Base-by-base conservation (phyloP, 2,888 invertebrate genomes). In the Hydrotaea cyrtoneurina region DNA sequence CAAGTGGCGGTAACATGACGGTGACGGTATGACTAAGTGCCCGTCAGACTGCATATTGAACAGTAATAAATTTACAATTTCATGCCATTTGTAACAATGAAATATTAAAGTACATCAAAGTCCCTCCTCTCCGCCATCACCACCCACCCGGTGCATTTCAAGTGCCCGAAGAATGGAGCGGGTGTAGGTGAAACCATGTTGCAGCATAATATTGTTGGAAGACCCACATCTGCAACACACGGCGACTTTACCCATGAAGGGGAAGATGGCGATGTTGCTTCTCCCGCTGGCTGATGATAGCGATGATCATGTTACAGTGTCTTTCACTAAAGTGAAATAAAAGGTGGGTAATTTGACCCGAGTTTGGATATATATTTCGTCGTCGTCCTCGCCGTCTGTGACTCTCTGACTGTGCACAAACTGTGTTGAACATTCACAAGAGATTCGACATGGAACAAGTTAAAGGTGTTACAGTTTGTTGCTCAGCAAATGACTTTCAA, bases 51-150 rank as follows among this genome's bases (percentile, higher is more conserved):
- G 66, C 57, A 76, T 76, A 84, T 81, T 81, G 72, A 81, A 74
- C 85, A 89, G 88, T 88, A 89, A 90, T 90, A 91, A 90, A 90
- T 90, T 89, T 87, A 64, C 82, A 83, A 86, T 86, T 87, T 87
- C 87, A 83, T 85, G 86, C 80, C 83, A 86, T 86, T 86, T 81
- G 77, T 79, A 81, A 82, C 81, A 79, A 80, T 78, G 81, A 79
- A 86, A 78, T 85, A 77, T 85, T 85, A 79, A 74, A 79, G 69
- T 69, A 46, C 69, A 43, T 23, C 36, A 66, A 43, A 43, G 21
- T 10, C 10, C 0, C 17, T 19, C 10, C 10, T n/a, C 2, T 39
- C n/a, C 2, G 3, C 19, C 66, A 15, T 19, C 19, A 39, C 19
- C n/a, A 21, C 66, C 31, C 36, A 7, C 66, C 3, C 4, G 11